Evolutionary conservation across 2,113 vertebrate genomes (phyloP).

Genomic region (Dasyprocta punctata): DNA sequence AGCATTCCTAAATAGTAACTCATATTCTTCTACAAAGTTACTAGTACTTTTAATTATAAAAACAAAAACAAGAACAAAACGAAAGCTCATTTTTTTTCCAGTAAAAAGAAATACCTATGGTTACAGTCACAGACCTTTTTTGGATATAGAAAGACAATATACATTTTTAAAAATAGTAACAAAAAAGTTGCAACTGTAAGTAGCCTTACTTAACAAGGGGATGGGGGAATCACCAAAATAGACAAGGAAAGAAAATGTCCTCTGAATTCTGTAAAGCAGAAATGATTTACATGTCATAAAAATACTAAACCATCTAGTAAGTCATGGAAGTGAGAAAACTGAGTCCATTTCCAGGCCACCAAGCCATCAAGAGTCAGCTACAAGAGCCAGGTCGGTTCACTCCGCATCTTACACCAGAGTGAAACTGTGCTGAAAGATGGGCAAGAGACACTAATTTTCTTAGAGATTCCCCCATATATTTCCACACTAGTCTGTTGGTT

Average conservation of each 20-base stretch:
- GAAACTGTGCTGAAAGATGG: constrained; percentile 55
- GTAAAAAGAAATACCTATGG: constrained; percentile 87
- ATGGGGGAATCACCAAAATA: constrained; percentile 76
- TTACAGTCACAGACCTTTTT: constrained; percentile 87
- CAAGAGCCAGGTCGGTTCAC: constrained; percentile 49
- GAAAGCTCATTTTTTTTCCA: constrained; percentile 78
- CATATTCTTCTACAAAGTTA: constrained; percentile 87
- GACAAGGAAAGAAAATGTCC: constrained; percentile 77
- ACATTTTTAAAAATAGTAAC: constrained; percentile 80
- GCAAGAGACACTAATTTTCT: constrained; percentile 55
- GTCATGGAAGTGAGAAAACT: constrained; percentile 70
- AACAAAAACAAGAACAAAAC: constrained; percentile 34
- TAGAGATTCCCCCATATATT: constrained; percentile 39
- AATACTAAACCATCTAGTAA: constrained; percentile 56
- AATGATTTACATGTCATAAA: constrained; percentile 76
- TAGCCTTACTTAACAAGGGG: constrained; percentile 76
- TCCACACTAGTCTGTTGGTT: constrained; percentile 61
- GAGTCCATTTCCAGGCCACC: constrained; percentile 65
- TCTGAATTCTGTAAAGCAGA: constrained; percentile 76
- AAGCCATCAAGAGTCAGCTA: constrained; percentile 58
- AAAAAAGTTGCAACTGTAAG: constrained; percentile 80
- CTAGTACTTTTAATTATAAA: constrained; percentile 88
- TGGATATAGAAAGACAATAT: constrained; percentile 88
- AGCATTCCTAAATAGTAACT: constrained; percentile 89
- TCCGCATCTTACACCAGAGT: neutral